phyloP scores from a whole-genome alignment of 2,113 vertebrate species.

The Apistogramma diplotaenia region DNA sequence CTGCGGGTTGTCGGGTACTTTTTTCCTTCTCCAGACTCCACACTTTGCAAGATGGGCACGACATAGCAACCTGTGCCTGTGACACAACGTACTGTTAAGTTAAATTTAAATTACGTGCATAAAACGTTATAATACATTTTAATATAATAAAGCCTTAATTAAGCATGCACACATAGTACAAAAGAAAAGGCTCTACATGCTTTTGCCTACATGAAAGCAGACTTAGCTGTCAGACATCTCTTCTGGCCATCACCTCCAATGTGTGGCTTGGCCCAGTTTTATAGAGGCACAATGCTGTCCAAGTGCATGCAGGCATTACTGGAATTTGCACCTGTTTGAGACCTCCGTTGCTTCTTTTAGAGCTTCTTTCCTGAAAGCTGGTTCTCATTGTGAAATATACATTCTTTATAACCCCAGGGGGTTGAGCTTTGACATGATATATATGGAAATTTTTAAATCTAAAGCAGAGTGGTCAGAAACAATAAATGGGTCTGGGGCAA shows the following conservation, averaged over 20 bases:
- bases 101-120: not conserved
- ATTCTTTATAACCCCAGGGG: conserved; percentile 13
- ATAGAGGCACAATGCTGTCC: conserved; percentile 44
- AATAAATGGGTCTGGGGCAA: not conserved
- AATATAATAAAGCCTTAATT: not conserved
- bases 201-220: conserved; percentile 22
- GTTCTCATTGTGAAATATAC: conserved; percentile 5
- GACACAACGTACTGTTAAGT: not conserved
- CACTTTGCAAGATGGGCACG: conserved; percentile 3
- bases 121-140: not conserved
- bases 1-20: conserved; percentile 8
- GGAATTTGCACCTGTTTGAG: conserved; percentile 81
- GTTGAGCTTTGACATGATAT: not conserved
- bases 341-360: conserved; percentile 19
- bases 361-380: conserved; percentile 29
- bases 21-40: not conserved
- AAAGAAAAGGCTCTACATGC: not conserved
- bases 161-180: not conserved
- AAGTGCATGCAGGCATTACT: conserved; percentile 62
- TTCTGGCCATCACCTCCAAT: conserved; percentile 34
- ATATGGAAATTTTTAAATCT: not conserved
- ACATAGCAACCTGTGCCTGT: conserved; percentile 19
- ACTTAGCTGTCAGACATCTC: conserved; percentile 50
- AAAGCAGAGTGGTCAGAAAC: not conserved
- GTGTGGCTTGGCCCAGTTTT: conserved; percentile 45